These are phyloP conservation scores for Abrostola tripartita DNA, from an alignment of 2,888 invertebrate species.

Conservation along the genomic window DNA sequence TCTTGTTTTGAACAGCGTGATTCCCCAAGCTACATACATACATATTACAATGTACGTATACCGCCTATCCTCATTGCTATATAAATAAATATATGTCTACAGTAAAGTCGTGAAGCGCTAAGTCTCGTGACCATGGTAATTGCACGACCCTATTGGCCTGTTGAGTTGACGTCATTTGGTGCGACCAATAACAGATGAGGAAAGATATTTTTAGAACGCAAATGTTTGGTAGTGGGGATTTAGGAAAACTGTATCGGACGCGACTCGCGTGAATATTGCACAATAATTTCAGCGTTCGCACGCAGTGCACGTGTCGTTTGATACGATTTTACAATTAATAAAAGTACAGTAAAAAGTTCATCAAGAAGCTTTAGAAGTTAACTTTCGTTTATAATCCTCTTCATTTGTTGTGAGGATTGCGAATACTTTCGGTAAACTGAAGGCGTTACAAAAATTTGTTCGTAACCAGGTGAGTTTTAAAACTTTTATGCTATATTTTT, in stretches of 20 bases:
- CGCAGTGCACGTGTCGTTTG: slow-evolving; percentile 66
- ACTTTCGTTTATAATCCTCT: slow-evolving; percentile 51
- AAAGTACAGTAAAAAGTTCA: slow-evolving; percentile 31
- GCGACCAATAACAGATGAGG: slow-evolving; percentile 69
- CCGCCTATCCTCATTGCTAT: not conserved
- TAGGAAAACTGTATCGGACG: slow-evolving; percentile 76
- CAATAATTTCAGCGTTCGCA: slow-evolving; percentile 78
- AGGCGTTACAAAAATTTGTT: slow-evolving; percentile 69
- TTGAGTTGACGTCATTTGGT: slow-evolving; percentile 76
- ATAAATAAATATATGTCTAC: slow-evolving; percentile 26
- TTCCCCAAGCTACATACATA: slow-evolving; percentile 63
- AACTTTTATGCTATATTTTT: slow-evolving; percentile 9
- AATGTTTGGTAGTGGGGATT: slow-evolving; percentile 74
- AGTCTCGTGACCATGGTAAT: slow-evolving; percentile 79
- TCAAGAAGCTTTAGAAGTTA: slow-evolving; percentile 35
- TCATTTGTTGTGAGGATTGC: slow-evolving; percentile 58
- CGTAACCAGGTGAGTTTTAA: slow-evolving; percentile 68
- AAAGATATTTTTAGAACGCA: slow-evolving; percentile 83
- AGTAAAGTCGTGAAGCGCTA: slow-evolving; percentile 53
- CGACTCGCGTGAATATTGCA: slow-evolving; percentile 75
- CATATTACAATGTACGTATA: slow-evolving; percentile 12
- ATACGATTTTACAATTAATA: slow-evolving; percentile 31
- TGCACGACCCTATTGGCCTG: slow-evolving; percentile 69
- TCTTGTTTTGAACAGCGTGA: slow-evolving; percentile 63
- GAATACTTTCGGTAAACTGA: slow-evolving; percentile 54